Evolutionary conservation across 2,113 vertebrate species (phyloP).

Genomic region (Sinocyclocheilus anshuiensis): DNA sequence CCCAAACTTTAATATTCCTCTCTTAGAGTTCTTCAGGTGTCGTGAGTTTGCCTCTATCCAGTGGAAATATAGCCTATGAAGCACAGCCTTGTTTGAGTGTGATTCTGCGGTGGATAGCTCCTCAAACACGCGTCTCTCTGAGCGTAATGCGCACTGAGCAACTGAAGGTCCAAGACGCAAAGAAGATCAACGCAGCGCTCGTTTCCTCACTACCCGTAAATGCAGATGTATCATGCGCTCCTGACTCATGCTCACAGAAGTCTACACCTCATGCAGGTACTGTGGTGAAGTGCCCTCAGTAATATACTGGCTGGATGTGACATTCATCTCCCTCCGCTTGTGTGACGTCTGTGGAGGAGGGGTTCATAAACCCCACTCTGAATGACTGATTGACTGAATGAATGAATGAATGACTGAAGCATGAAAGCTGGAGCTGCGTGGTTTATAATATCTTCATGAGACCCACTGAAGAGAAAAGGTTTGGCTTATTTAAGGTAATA

Average conservation of each 20-base stretch:
- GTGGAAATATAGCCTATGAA: neutral
- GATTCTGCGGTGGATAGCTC: neutral
- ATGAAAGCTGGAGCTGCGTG: neutral
- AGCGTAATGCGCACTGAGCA: neutral
- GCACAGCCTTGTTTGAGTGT: neutral
- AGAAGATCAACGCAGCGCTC: neutral
- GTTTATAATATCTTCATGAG: neutral
- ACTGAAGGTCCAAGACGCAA: neutral
- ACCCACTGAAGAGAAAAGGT: no score
- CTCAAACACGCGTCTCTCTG: neutral
- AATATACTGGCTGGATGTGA: constrained; percentile 1
- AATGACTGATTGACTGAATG: constrained; percentile 35
- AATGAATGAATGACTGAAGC: neutral
- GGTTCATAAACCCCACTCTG: constrained; percentile 40
- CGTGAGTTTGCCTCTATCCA: neutral
- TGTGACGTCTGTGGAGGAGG: constrained; percentile 52
- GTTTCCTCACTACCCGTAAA: neutral
- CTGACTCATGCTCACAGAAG: neutral
- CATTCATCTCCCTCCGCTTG: constrained; percentile 39
- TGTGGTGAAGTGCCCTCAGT: constrained; percentile 8
- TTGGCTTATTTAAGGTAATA: neutral
- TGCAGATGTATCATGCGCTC: neutral
- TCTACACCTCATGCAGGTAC: constrained; percentile 35
- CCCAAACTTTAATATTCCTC: neutral
- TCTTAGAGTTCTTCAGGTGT: neutral